Base-by-base conservation (phyloP, 2,113 vertebrate genomes). In the Crotalus viridis region DNA sequence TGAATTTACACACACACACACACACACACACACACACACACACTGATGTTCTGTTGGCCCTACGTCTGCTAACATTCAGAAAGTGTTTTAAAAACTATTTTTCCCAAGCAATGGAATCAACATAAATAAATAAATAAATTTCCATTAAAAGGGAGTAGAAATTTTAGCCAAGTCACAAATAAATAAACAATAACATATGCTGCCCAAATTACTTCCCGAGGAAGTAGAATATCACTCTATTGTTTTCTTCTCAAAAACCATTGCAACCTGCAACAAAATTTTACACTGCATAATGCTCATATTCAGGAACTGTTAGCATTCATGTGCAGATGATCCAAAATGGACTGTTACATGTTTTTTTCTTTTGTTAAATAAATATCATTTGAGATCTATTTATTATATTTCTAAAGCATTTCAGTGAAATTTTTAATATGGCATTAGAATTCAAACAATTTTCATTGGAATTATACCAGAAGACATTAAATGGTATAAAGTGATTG, bases 371-470 rank as follows among this genome's bases (percentile, higher is more conserved):
- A 81, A 81, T 81, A 81, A 81, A 39, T 39, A 6, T 81, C 33
- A 39, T 74, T 74, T 74, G n/a, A 15, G n/a, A 39, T 74, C 6
- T 81, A 19, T 81, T 81, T 81, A 39, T 93, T 88, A 92, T 92
- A 91, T 85, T 52, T 86, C 21, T 90, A 95, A 95, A 97, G 33
- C 33, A 93, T 92, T 94, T 85, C 3, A 52, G 39, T 46, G 93
- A 39, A 57, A 95, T n/a, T 33, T 90, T 93, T 93, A 88, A 92
- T 85, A 90, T 94, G 91, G 56, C 93, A 74, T 95, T 96, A 94
- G 93, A 95, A 95, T 93, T 95, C 91, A 52, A 81, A 55, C 61
- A 3, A 92, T 39, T 94, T 95, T 94, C 94, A 96, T 94, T 93
- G 91, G 85, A 89, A 95, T 94, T 95, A 97, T 90, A 95, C 26